Percentiles rank a stretch among this genome's conserved stretches.
Conservation (phyloP, 2,113 vertebrate species). For the Platichthys flesus region DNA sequence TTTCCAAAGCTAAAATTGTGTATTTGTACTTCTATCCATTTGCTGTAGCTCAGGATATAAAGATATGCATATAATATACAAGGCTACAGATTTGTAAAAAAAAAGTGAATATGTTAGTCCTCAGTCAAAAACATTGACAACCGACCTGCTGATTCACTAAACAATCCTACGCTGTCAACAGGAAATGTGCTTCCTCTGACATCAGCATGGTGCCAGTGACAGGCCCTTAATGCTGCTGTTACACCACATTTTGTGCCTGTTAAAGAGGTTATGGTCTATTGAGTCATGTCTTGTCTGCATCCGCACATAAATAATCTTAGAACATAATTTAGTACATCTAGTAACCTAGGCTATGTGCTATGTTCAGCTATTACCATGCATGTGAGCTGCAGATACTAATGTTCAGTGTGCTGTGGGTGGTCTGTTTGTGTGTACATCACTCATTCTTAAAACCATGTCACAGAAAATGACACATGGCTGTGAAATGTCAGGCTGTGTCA, state of each 20-base stretch:
- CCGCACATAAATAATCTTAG: background rate
- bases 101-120: background rate
- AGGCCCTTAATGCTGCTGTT: constrained; percentile 4
- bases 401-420: constrained; percentile 17
- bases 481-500: constrained; percentile 11
- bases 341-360: background rate
- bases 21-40: background rate
- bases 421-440: constrained; percentile 21
- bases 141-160: background rate
- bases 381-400: background rate
- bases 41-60: background rate
- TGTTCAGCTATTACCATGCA: background rate
- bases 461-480: background rate
- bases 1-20: background rate
- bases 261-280: constrained; percentile 11
- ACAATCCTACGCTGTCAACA: background rate
- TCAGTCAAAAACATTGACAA: background rate
- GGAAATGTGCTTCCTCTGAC: background rate
- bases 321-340: background rate
- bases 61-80: background rate
- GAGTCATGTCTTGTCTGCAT: constrained; percentile 12
- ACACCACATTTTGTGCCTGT: constrained; percentile 19
- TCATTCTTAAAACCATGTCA: background rate
- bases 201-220: background rate
- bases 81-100: background rate